A percentile compares a stretch with the other conserved stretches of the same genome.
Conservation (phyloP, 2,888 invertebrate species). For the Eupithecia centaureata region DNA sequence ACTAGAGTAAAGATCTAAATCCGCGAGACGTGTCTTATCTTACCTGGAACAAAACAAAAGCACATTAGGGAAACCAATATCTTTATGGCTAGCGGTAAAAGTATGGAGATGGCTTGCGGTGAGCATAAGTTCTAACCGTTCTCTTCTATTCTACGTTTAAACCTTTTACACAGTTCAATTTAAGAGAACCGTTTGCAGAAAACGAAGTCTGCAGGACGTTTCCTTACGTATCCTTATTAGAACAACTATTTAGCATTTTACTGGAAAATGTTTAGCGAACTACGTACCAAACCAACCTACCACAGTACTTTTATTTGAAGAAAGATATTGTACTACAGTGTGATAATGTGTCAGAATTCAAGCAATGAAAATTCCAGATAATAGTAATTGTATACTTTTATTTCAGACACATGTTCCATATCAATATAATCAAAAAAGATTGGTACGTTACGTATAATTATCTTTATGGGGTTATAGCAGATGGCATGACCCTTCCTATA, state of each 20-base stretch:
- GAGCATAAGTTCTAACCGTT: background rate
- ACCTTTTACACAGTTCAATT: background rate
- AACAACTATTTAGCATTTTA: background rate
- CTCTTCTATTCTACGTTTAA: background rate
- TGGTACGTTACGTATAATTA: no score
- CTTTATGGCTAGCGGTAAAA: conserved; percentile 28
- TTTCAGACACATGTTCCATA: no score
- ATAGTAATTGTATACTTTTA: no score
- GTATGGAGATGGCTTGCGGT: conserved; percentile 9
- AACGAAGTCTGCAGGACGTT: background rate
- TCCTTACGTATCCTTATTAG: no score
- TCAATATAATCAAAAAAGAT: no score
- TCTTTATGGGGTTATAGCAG: no score
- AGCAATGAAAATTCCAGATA: background rate
- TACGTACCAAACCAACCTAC: no score
- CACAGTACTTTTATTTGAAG: background rate
- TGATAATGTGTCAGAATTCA: background rate
- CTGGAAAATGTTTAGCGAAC: background rate
- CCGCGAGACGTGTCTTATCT: conserved; percentile 39
- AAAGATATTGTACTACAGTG: background rate
- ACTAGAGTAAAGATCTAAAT: conserved; percentile 12
- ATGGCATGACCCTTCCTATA: no score
- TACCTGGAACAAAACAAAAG: conserved; percentile 52
- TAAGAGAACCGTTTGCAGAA: background rate
- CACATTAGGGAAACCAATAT: conserved; percentile 29